phyloP scores from a whole-genome alignment of 2,888 invertebrate species.

The Actias luna region DNA sequence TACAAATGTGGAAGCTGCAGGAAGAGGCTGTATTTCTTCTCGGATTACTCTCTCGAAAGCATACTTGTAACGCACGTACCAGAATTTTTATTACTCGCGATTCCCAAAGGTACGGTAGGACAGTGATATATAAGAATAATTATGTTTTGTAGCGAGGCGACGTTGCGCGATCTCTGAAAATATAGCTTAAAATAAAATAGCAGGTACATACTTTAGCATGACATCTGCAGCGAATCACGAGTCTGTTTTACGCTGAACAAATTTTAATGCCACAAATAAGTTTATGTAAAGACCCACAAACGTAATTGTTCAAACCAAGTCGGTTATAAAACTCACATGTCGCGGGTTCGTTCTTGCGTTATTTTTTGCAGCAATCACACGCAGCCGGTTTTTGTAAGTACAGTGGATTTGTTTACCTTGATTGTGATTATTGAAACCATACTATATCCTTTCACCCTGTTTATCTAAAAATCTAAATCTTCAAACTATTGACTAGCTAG shows the following conservation, averaged over 20 bases:
- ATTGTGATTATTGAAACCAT: no score
- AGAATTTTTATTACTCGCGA: constrained; percentile 73
- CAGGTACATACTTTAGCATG: constrained; percentile 21
- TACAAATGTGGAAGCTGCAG: constrained; percentile 77
- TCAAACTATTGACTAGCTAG: no score
- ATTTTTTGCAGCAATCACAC: background rate
- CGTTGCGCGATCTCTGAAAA: constrained; percentile 42
- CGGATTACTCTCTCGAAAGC: constrained; percentile 74
- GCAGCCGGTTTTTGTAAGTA: background rate
- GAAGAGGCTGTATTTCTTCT: constrained; percentile 73
- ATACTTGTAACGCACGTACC: constrained; percentile 65
- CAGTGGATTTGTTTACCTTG: no score
- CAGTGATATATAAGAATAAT: constrained; percentile 70
- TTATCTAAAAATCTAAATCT: no score
- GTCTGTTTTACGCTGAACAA: constrained; percentile 27
- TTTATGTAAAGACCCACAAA: constrained; percentile 10
- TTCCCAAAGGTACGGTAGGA: constrained; percentile 68
- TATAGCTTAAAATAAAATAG: constrained; percentile 47
- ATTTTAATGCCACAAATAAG: constrained; percentile 23
- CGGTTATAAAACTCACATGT: constrained; percentile 19
- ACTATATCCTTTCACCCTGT: no score
- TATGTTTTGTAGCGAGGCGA: constrained; percentile 54
- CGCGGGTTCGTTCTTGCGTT: background rate
- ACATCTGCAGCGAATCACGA: constrained; percentile 19
- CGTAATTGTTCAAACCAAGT: constrained; percentile 26